These are phyloP conservation scores for Dasypus novemcinctus DNA, from an alignment of 2,113 vertebrate species.

Conservation along the genomic window DNA sequence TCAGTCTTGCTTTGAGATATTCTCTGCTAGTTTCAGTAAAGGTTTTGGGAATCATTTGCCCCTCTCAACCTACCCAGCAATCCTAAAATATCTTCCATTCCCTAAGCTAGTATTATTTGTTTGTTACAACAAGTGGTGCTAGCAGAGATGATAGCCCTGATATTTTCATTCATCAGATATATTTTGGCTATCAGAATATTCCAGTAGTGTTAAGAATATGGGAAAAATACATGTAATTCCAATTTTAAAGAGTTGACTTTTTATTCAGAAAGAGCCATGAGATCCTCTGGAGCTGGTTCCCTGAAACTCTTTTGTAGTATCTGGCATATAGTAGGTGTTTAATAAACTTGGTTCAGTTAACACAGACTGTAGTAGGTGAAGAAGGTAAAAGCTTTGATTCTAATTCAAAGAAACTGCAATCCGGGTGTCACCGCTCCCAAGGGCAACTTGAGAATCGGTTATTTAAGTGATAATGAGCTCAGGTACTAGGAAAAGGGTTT, in stretches of 20 bases:
- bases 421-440: not conserved
- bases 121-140: not conserved
- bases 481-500: slow-evolving; percentile 68
- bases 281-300: not conserved
- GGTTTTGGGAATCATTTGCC: not conserved
- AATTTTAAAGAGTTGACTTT: not conserved
- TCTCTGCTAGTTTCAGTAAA: not conserved
- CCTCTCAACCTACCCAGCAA: not conserved
- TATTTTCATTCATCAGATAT: not conserved
- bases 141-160: not conserved
- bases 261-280: not conserved
- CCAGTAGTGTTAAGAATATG: not conserved
- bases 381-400: slow-evolving; percentile 5
- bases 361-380: not conserved
- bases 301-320: not conserved
- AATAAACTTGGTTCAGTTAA: not conserved
- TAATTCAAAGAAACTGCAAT: slow-evolving; percentile 21
- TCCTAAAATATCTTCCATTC: not conserved
- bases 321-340: not conserved
- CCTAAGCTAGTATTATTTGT: not conserved
- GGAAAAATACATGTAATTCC: not conserved
- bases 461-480: slow-evolving; percentile 75
- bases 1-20: not conserved
- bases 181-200: not conserved
- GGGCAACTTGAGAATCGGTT: slow-evolving; percentile 61